A percentile compares a stretch with the other conserved stretches of the same genome.
These are phyloP conservation scores for Sparus aurata DNA, from an alignment of 2,797 vertebrate genomes.

Conservation along the genomic window DNA sequence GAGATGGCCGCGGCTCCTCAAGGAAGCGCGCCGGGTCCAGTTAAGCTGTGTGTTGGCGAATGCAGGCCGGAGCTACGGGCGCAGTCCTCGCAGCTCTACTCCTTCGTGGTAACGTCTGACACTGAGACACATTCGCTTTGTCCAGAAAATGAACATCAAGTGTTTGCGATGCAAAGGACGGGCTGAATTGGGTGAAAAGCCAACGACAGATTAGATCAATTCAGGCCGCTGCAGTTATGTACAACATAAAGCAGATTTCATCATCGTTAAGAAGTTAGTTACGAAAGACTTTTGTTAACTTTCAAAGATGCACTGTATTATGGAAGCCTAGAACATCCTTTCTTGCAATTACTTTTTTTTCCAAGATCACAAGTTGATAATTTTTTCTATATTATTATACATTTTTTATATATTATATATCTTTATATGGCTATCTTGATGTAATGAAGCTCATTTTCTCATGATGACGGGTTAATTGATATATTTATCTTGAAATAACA, in stretches of 20 bases:
- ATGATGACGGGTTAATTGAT: too few relatives aligned
- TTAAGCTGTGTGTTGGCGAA: slow-evolving; percentile 94
- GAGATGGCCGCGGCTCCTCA: slow-evolving; percentile 91
- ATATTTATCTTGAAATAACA: too few relatives aligned
- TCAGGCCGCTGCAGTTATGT: not conserved
- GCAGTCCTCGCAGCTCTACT: slow-evolving; percentile 91
- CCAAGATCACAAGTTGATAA: too few relatives aligned
- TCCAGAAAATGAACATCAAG: not conserved
- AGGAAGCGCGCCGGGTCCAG: slow-evolving; percentile 89
- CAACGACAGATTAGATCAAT: not conserved
- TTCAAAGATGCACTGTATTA: not conserved
- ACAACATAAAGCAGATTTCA: not conserved
- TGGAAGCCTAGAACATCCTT: too few relatives aligned
- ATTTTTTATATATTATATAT: not conserved
- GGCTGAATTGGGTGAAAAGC: slow-evolving; percentile 18
- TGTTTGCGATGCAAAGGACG: not conserved
- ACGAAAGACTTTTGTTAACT: slow-evolving; percentile 13
- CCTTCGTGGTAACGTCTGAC: slow-evolving; percentile 90
- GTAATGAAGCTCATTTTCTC: too few relatives aligned
- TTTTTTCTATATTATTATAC: not conserved
- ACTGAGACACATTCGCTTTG: not conserved
- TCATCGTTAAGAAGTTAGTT: not conserved
- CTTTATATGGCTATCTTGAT: too few relatives aligned
- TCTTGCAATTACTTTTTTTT: too few relatives aligned
- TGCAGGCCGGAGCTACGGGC: slow-evolving; percentile 94